phyloP scores from a whole-genome alignment of 2,888 invertebrate genomes.

The Drosophila nigritarsus region DNA sequence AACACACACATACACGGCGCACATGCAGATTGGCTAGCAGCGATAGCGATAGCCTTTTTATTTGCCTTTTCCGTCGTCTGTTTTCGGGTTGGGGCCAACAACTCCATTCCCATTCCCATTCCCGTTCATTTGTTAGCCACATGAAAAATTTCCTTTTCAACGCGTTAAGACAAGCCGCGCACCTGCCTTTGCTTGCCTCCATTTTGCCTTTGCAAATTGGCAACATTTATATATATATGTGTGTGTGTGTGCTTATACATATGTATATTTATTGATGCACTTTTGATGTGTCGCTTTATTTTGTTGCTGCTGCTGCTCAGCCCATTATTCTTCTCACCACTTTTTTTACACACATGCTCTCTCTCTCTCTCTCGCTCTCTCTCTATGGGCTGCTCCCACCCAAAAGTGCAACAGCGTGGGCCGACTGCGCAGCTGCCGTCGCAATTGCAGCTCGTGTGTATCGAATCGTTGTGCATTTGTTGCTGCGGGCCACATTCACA shows the following conservation, averaged over 20 bases:
- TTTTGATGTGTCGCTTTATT: conserved; percentile 76
- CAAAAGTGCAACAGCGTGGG: conserved; percentile 42
- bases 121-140: conserved; percentile 56
- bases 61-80: conserved; percentile 54
- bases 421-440: conserved; percentile 29
- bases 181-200: conserved; percentile 64
- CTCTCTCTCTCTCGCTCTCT: conserved; percentile 1
- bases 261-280: conserved; percentile 71
- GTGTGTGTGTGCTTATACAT: conserved; percentile 24
- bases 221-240: conserved; percentile 46
- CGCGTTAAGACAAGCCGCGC: conserved; percentile 61
- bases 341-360: conserved; percentile 8
- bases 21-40: conserved; percentile 78
- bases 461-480: conserved; percentile 68
- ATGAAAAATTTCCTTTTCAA: conserved; percentile 80
- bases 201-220: conserved; percentile 75
- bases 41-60: conserved; percentile 80
- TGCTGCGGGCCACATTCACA: conserved; percentile 70
- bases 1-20: conserved; percentile 48
- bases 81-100: conserved; percentile 52
- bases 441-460: conserved; percentile 46
- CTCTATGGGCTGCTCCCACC: conserved; percentile 3
- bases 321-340: conserved; percentile 7
- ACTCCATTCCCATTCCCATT: conserved; percentile 47
- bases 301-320: conserved; percentile 28